These are phyloP conservation scores for Parascotia fuliginaria DNA, from an alignment of 2,888 invertebrate genomes.

Conservation along the genomic window DNA sequence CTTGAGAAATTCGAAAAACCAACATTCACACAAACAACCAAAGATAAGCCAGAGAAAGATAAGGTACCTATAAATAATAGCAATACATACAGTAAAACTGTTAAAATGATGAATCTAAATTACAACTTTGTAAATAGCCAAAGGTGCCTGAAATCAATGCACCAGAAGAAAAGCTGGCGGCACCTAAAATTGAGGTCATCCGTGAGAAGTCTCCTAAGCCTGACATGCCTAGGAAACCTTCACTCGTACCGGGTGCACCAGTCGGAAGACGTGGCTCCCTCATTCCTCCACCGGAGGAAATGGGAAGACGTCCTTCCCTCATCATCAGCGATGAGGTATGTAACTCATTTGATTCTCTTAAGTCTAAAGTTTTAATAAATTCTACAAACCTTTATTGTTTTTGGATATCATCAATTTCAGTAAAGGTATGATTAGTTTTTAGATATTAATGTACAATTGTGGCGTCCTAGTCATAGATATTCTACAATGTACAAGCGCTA, in stretches of 20 bases:
- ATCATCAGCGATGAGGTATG: constrained; percentile 98
- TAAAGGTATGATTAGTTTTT: constrained; percentile 67
- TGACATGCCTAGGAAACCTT: constrained; percentile 89
- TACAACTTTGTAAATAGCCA: constrained; percentile 44
- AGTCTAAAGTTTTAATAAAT: constrained; percentile 17
- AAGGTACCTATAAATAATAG: neutral
- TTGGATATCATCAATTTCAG: constrained; percentile 54
- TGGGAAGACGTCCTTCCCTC: constrained; percentile 94
- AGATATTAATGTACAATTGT: constrained; percentile 57
- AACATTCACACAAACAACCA: constrained; percentile 79
- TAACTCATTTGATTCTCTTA: constrained; percentile 41
- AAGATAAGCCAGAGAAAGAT: constrained; percentile 73
- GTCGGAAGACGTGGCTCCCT: constrained; percentile 90
- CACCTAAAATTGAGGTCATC: constrained; percentile 95
- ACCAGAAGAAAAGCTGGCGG: constrained; percentile 84
- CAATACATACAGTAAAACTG: too few species aligned
- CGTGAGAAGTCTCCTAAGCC: constrained; percentile 90
- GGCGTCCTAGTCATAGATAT: constrained; percentile 51
- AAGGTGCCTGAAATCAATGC: constrained; percentile 90
- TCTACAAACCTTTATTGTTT: constrained; percentile 37
- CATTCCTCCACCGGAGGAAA: constrained; percentile 95
- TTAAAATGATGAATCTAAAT: neutral
- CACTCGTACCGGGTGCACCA: constrained; percentile 87
- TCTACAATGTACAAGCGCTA: constrained; percentile 41
- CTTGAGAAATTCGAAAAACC: constrained; percentile 89